phyloP scores from a whole-genome alignment of 2,113 vertebrate genomes.

The Crotalus horridus region DNA sequence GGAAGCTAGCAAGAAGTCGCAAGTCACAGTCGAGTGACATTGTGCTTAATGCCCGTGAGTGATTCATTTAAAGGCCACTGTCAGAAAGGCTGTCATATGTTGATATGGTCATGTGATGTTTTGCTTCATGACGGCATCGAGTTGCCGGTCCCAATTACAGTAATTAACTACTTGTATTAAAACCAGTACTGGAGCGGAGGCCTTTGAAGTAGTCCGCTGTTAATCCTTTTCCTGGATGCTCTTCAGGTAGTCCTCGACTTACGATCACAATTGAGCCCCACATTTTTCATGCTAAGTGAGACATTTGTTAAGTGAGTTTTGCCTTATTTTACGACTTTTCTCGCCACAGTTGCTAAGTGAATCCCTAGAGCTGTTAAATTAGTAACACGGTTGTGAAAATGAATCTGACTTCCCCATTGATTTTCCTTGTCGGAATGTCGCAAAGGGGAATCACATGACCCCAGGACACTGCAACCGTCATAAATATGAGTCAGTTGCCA shows the following conservation, averaged over 20 bases:
- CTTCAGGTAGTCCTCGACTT: background rate
- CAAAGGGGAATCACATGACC: no score
- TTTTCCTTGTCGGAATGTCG: no score
- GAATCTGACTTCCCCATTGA: no score
- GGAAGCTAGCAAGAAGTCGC: background rate
- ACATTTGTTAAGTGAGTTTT: no score
- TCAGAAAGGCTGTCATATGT: background rate
- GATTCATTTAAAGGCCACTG: background rate
- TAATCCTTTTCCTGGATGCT: background rate
- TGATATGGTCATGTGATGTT: background rate
- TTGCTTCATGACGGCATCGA: background rate
- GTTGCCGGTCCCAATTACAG: background rate
- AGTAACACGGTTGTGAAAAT: no score
- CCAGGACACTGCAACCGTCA: background rate
- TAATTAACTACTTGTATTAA: background rate
- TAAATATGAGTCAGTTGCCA: background rate
- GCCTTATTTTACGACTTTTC: no score
- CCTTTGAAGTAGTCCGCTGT: background rate
- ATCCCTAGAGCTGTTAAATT: no score
- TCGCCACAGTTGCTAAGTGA: no score
- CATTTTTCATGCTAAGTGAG: no score
- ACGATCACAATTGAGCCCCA: no score
- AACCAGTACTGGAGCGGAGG: background rate
- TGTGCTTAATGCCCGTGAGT: background rate
- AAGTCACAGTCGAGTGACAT: background rate